Conservation (phyloP, 2,113 vertebrate genomes). For the Cettia cetti region DNA sequence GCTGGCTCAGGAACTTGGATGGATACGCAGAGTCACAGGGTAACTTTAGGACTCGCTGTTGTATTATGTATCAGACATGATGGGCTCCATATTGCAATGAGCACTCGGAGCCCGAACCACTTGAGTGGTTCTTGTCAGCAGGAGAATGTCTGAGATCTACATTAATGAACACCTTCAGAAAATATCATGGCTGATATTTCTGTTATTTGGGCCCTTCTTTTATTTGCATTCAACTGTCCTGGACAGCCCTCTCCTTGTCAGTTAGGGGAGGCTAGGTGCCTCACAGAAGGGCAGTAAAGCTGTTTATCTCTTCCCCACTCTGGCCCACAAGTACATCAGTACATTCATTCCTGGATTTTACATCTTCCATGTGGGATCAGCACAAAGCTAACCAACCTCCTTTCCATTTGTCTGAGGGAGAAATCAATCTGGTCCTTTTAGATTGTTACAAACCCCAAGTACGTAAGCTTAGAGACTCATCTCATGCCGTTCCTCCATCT, state of each 20-base stretch:
- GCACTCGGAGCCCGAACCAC: accelerated
- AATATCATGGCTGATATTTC: accelerated
- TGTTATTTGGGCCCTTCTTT: background rate
- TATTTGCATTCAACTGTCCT: background rate
- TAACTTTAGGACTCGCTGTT: background rate
- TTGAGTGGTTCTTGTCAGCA: background rate
- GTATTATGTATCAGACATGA: background rate
- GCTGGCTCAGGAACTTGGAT: background rate
- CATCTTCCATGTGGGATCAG: accelerated
- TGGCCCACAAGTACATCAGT: accelerated
- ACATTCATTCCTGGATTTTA: accelerated
- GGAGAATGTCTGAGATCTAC: background rate
- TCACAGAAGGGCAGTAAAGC: too few species aligned
- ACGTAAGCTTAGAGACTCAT: accelerated
- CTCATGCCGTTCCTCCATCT: accelerated
- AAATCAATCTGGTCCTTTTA: background rate
- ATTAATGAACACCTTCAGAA: accelerated
- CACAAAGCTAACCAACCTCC: background rate
- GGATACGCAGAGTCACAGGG: background rate
- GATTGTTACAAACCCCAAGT: background rate
- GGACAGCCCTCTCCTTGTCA: background rate
- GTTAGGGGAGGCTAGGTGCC: background rate
- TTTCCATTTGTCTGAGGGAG: background rate
- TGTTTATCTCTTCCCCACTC: background rate
- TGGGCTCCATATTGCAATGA: accelerated